These are phyloP conservation scores for Drosophila ambigua DNA, from an alignment of 1,140 invertebrate species.

Conservation along the genomic window DNA sequence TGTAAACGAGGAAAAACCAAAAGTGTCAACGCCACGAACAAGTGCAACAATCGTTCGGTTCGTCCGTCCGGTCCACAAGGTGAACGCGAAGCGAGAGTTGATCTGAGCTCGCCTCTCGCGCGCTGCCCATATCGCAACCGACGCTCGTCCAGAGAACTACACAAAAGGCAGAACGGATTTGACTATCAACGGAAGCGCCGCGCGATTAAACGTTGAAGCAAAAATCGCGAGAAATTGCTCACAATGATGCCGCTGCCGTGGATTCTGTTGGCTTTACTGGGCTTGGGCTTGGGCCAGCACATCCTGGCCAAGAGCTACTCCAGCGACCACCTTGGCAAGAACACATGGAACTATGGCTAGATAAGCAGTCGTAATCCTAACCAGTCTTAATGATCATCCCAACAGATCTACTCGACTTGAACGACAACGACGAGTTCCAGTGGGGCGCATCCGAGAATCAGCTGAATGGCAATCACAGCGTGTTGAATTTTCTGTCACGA, in stretches of 20 bases:
- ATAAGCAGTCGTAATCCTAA: neutral
- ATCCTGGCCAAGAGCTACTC: conserved; percentile 36
- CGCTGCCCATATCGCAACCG: conserved; percentile 15
- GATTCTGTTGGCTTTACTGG: conserved; percentile 26
- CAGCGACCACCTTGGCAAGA: conserved; percentile 51
- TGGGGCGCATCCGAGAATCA: conserved; percentile 69
- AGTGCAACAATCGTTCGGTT: conserved; percentile 22
- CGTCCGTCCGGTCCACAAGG: conserved; percentile 22
- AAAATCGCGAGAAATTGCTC: conserved; percentile 14
- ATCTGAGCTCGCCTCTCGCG: conserved; percentile 9
- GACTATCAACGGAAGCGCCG: conserved; percentile 55
- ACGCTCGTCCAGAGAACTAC: conserved; percentile 10
- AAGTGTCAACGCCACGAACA: conserved; percentile 46
- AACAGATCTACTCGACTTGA: conserved; percentile 70
- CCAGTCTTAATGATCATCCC: neutral
- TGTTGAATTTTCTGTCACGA: conserved; percentile 53
- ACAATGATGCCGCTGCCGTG: conserved; percentile 41
- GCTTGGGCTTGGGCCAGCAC: neutral
- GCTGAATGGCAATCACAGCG: conserved; percentile 17
- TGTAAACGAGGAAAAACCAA: conserved; percentile 47
- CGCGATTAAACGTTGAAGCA: conserved; percentile 53
- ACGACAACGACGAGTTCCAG: conserved; percentile 75
- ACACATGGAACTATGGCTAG: neutral
- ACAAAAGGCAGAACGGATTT: conserved; percentile 17
- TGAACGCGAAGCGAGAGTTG: conserved; percentile 38